Conservation (phyloP, 2,113 vertebrate species). For the Brachypteracias leptosomus region DNA sequence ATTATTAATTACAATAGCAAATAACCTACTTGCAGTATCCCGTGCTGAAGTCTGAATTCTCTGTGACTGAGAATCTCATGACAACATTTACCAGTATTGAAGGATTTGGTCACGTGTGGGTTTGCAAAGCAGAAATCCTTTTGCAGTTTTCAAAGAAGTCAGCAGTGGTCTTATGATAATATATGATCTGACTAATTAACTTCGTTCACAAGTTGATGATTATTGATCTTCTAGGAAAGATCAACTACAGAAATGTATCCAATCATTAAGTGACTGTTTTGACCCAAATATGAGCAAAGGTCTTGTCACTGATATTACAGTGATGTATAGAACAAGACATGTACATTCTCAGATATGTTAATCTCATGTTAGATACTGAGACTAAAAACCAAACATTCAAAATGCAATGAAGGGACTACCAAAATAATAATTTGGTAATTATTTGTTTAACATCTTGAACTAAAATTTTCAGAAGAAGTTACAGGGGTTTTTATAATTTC, state of each 20-base stretch:
- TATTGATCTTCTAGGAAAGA: slow-evolving; percentile 17
- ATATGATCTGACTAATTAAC: not conserved
- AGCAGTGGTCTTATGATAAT: not conserved
- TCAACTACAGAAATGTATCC: not conserved
- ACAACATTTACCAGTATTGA: not conserved
- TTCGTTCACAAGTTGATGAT: not conserved
- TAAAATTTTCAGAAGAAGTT: no score
- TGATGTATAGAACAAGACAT: not conserved
- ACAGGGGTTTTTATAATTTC: no score
- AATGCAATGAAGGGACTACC: not conserved
- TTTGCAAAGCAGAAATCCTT: not conserved
- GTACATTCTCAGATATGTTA: not conserved
- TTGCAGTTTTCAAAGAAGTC: not conserved
- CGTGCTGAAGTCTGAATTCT: not conserved
- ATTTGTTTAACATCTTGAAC: not conserved
- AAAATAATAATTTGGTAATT: not conserved
- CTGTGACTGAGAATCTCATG: not conserved
- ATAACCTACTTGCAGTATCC: not conserved
- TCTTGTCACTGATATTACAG: not conserved
- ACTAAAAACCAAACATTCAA: not conserved
- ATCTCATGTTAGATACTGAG: not conserved
- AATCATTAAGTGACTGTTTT: not conserved
- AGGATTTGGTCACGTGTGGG: not conserved
- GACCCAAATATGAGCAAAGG: not conserved
- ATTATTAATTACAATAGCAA: slow-evolving; percentile 47